These are phyloP conservation scores for Caenorhabditis sulstoni DNA, from an alignment of 2,888 invertebrate species.

Conservation along the genomic window DNA sequence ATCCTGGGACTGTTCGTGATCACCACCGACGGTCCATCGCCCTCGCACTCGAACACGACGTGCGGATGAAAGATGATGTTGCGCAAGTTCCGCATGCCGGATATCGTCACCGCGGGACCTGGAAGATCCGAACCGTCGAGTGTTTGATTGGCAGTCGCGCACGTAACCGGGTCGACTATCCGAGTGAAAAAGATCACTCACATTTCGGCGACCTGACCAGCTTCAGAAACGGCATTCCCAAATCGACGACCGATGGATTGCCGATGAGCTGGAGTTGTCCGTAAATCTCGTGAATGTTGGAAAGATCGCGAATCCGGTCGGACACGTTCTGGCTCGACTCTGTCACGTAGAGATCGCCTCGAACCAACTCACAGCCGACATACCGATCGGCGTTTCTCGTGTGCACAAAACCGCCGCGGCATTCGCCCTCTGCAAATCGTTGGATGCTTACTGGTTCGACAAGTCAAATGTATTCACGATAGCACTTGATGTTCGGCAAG, in stretches of 20 bases:
- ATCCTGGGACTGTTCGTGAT: conserved; percentile 20
- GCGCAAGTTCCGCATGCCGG: conserved; percentile 22
- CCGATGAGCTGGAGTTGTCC: conserved; percentile 21
- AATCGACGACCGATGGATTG: conserved; percentile 18
- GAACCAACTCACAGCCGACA: conserved; percentile 27
- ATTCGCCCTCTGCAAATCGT: conserved; percentile 47
- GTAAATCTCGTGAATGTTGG: conserved; percentile 18
- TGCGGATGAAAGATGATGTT: conserved; percentile 25
- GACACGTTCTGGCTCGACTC: conserved; percentile 24
- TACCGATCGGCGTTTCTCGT: not conserved
- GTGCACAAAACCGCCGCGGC: conserved; percentile 34
- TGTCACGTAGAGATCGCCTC: conserved; percentile 17
- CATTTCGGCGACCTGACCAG: conserved; percentile 25
- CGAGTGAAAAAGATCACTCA: not conserved
- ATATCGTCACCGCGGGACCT: conserved; percentile 37
- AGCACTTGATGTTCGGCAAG: conserved; percentile 2
- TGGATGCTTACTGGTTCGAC: no score
- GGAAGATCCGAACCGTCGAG: conserved; percentile 1
- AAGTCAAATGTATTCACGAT: conserved; percentile 13
- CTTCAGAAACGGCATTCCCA: conserved; percentile 34
- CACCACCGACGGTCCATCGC: conserved; percentile 15
- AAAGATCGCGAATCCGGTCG: conserved; percentile 18
- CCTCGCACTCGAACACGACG: conserved; percentile 13
- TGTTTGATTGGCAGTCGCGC: no score
- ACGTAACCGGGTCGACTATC: not conserved